Evolutionary conservation across 2,888 invertebrate species (phyloP), one percentile per base, ranked within the genome.

Genomic region (Hermaeophaga mercurialis): DNA sequence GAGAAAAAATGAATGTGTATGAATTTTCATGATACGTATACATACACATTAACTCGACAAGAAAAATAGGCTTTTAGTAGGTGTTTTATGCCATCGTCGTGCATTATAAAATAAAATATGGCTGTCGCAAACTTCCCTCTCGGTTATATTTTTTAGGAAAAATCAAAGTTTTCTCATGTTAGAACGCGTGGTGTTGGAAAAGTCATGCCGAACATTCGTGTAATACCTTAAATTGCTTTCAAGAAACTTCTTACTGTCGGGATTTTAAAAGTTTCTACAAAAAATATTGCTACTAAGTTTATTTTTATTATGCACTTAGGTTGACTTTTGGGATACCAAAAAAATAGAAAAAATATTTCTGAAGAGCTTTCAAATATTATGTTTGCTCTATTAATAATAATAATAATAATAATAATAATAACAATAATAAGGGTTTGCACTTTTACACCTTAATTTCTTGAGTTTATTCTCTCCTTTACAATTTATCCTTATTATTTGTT

Each of bases 101-200:
- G 38, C 38, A 48, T 48, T 48, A 48, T 38, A 41, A 24, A 46
- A 52, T 56, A 52, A 56, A 56, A 56, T 56, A 56, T 56, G 34
- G 31, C 12, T 14, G 46, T 52, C n/a, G 43, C 12, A 43, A 56
- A 56, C 18, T 56, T 56, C 36, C 38, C 9, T 45, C 46, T 17
- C 31, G 49, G 45, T 39, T 43, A 45, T 45, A 44, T 56, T 46
- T 52, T 39, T 28, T 17, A 17, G 12, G 12, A 39, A 48, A 28
- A 48, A 48, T 48, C 48, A 48, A 48, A 48, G 48, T 48, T 48
- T 48, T 48, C 36, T 28, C 48, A 24, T 15, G 48, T 38, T 36
- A 31, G 33, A n/a, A 12, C n/a, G 2, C 12, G 24, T 22, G 36
- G 28, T 15, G 36, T 12, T 34, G 36, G 17, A 1, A 14, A 17